Conservation (phyloP, 1,140 invertebrate genomes). For the Bombus huntii region DNA sequence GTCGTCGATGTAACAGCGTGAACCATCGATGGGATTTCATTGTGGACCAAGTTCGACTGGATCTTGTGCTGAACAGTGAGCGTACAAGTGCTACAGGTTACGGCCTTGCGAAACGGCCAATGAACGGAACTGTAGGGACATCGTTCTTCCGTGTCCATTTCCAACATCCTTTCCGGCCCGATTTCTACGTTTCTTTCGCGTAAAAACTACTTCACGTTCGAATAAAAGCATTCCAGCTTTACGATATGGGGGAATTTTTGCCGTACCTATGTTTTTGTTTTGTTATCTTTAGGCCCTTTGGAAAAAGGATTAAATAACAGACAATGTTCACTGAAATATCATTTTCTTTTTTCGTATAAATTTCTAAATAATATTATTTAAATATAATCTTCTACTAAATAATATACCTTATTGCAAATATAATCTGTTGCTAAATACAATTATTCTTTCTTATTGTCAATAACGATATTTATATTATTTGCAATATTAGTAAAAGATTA, state of each 20-base stretch:
- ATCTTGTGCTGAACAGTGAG: conserved; percentile 17
- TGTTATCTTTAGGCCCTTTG: background rate
- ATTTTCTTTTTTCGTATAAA: too few relatives aligned
- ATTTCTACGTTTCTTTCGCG: background rate
- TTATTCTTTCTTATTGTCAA: too few relatives aligned
- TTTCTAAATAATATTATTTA: too few relatives aligned
- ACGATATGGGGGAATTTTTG: background rate
- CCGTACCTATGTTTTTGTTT: background rate
- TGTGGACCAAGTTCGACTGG: conserved; percentile 20
- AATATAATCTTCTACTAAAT: too few relatives aligned
- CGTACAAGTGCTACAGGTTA: conserved; percentile 29
- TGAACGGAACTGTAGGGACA: background rate
- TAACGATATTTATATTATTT: background rate
- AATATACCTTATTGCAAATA: too few relatives aligned
- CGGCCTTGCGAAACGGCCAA: conserved; percentile 24
- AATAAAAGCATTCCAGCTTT: background rate
- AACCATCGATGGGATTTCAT: conserved; percentile 18
- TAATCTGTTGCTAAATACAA: too few relatives aligned
- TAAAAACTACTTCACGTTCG: background rate
- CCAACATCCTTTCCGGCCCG: background rate
- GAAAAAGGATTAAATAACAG: background rate
- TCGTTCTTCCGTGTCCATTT: conserved; percentile 5
- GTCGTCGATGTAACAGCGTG: background rate
- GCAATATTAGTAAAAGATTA: background rate
- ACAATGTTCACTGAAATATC: too few relatives aligned